These are phyloP conservation scores for Pheucticus melanocephalus DNA, from an alignment of 2,113 vertebrate species.

Conservation along the genomic window DNA sequence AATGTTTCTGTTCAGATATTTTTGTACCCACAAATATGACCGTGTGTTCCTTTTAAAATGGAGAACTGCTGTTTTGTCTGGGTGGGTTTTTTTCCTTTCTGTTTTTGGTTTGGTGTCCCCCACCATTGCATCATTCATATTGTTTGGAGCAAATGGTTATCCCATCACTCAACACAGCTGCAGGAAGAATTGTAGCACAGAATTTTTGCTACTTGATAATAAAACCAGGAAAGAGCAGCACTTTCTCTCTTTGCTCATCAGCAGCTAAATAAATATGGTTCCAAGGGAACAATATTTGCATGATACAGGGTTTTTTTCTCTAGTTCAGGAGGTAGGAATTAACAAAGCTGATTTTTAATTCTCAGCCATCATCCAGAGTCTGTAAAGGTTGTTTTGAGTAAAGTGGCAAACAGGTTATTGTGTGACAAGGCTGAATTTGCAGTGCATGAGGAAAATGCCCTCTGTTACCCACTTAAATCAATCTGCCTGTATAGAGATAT, in stretches of 20 bases:
- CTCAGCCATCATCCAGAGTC: neutral
- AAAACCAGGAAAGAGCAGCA: neutral
- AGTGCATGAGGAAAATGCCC: neutral
- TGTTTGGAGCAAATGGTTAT: neutral
- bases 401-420: neutral
- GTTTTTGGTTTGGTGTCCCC: neutral
- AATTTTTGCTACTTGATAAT: neutral
- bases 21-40: neutral
- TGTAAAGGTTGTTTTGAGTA: neutral
- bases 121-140: fast-evolving
- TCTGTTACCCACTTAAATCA: neutral
- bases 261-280: neutral
- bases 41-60: neutral
- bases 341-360: neutral
- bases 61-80: neutral
- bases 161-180: neutral
- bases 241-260: neutral
- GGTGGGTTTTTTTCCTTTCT: neutral
- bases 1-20: neutral
- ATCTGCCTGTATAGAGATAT: neutral
- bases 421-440: neutral
- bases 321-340: neutral
- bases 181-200: neutral
- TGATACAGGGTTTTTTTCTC: neutral
- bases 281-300: neutral